Base-by-base conservation (phyloP, 2,888 invertebrate genomes). In the Hermaeophaga mercurialis region DNA sequence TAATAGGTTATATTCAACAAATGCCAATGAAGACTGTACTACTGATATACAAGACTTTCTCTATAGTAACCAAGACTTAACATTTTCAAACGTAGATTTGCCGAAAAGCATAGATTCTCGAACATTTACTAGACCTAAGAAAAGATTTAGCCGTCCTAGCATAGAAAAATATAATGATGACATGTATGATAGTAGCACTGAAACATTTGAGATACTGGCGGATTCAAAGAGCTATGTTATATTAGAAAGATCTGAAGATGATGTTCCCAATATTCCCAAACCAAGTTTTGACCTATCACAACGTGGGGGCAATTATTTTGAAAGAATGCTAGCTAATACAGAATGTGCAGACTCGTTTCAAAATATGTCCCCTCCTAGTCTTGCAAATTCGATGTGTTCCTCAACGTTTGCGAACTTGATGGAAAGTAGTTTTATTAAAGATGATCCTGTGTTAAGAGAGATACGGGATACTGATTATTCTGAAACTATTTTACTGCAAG, bases 91-190 rank as follows among this genome's bases (percentile, higher is more conserved):
- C 15, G 26, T 50, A 5, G 52, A 52, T 45, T 44, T 34, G 24
- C 52, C 52, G 79, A 82, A 70, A 81, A 78, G 80, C 59, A 84
- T 88, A 67, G 87, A 88, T 71, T 85, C 87, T 0, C 80, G 88
- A 67, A 88, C 88, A 7, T 88, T 84, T 73, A 87, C 87, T 47
- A 81, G 84, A 65, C 85, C 87, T 15, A 88, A 88, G 71, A 85
- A 84, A 69, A 79, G 83, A 53, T 74, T 77, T 8, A 79, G 75
- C 24, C 80, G 86, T 55, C 83, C 85, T 26, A 85, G 83, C 68
- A 83, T 87, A 61, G 86, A 86, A 58, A 80, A 71, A 50, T 75
- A 70, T 54, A 71, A 73, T 54, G 69, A 70, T 61, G 67, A 69
- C 49, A 57, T 68, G 26, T 70, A 65, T 56, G 56, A 62, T 3